Evolutionary conservation across 2,113 vertebrate species (phyloP).

Genomic region (Solenodon paradoxus): DNA sequence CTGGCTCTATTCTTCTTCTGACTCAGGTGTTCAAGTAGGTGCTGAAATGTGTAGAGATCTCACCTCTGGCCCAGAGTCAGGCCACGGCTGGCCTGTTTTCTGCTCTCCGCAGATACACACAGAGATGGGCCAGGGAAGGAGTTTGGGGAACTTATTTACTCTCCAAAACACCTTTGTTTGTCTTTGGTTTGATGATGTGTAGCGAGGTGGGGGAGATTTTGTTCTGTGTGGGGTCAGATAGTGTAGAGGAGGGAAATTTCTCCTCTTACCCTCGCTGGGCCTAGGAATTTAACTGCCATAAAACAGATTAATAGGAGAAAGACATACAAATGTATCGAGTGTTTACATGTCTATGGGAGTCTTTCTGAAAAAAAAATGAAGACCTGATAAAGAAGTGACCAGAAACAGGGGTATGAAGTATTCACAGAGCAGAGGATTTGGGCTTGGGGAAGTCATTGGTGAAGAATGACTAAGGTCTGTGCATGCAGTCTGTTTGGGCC

Average conservation of each 20-base stretch:
- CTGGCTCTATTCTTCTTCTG: not conserved
- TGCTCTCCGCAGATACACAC: not conserved
- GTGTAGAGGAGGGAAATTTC: not conserved
- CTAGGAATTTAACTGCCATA: not conserved
- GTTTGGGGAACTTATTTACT: not conserved
- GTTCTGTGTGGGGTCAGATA: not conserved
- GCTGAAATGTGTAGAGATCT: not conserved
- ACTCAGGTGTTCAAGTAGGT: not conserved
- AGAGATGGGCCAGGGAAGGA: not conserved
- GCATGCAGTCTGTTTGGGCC: not conserved
- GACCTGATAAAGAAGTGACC: not conserved
- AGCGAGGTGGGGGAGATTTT: not conserved
- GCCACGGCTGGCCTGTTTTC: not conserved
- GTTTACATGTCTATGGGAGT: not conserved
- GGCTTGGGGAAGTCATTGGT: too few relatives aligned
- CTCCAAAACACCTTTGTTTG: not conserved
- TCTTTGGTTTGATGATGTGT: not conserved
- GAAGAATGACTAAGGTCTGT: not conserved
- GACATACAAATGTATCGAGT: not conserved
- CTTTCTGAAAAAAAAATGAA: not conserved
- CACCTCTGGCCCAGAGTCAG: not conserved
- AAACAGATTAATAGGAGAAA: not conserved
- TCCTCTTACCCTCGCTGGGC: not conserved
- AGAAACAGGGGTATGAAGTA: not conserved
- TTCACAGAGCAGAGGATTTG: not conserved